These are phyloP conservation scores for Gymnobelideus leadbeateri DNA, from an alignment of 2,113 vertebrate genomes.

Conservation along the genomic window DNA sequence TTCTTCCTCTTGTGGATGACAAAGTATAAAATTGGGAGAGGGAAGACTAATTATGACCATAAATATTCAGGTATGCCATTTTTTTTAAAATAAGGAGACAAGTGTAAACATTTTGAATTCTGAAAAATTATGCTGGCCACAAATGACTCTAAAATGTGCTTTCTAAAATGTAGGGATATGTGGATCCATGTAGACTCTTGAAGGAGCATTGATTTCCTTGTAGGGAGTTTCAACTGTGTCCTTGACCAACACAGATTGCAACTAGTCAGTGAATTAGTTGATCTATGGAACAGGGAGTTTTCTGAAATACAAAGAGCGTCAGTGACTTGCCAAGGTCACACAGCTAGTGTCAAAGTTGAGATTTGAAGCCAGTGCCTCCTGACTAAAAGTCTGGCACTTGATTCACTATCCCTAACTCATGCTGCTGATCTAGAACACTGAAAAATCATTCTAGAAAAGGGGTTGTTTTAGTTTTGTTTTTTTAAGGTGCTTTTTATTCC, in stretches of 20 bases:
- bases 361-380: background rate
- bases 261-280: background rate
- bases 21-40: constrained; percentile 26
- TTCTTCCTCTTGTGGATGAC: constrained; percentile 41
- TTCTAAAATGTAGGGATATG: background rate
- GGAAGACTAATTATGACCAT: background rate
- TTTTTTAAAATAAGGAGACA: constrained; percentile 61
- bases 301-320: background rate
- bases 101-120: constrained; percentile 65
- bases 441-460: background rate
- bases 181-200: constrained; percentile 11
- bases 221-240: background rate
- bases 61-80: background rate
- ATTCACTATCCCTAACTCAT: background rate
- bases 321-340: background rate
- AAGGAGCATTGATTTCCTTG: background rate
- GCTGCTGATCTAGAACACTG: background rate
- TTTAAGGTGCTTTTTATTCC: background rate
- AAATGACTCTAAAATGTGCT: constrained; percentile 58
- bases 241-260: background rate
- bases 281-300: background rate
- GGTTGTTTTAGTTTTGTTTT: background rate
- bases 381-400: background rate
- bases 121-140: constrained; percentile 56
- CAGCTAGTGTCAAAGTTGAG: background rate